Base-by-base conservation (phyloP, 1,140 invertebrate species). In the Amyelois transitella region DNA sequence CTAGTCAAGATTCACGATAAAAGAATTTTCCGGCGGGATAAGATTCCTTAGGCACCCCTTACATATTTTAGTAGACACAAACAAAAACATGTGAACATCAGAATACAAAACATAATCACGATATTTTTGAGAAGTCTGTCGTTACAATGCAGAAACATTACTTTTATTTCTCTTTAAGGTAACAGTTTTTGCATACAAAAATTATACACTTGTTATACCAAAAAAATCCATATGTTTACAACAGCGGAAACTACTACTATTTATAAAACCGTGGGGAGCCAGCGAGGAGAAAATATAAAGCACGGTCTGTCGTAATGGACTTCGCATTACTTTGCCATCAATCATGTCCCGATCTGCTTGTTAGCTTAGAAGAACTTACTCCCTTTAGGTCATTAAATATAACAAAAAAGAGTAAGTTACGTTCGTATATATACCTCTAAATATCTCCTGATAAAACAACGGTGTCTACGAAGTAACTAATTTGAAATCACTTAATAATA, bases 311-410 rank as follows among this genome's bases (percentile, higher is more conserved):
- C 45, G 21, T 48, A n/a, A 48, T 17, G 45, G 32, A 14, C 17
- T 14, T 38, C 32, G 28, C 62, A 67, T 65, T 61, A 65, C 61
- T 43, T 50, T 51, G 44, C 58, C 58, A 71, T 71, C 68, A 64
- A 69, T 69, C 66, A 69, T 45, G 53, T 22, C 43, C 44, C 51
- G 25, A 57, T 57, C 18, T 52, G 49, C 21, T 57, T 57, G 21
- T n/a, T 21, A 14, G 32, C 32, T 38, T 38, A 38, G n/a, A n/a
- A 2, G 32, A 38, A 38, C 32, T 38, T 38, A 38, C 2, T 12
- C 28, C n/a, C 12, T 14, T 38, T 14, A 14, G 12, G 6, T 25
- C 21, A 50, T 50, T 48, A 19, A 32, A 32, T 8, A 47, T 18
- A 47, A 19, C 5, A 32, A 24, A 17, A 49, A 48, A 55, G 32